A percentile compares a stretch with the other conserved stretches of the same genome.
Evolutionary conservation across 2,113 vertebrate genomes (phyloP).

Genomic region (Emydocephalus ijimae): DNA sequence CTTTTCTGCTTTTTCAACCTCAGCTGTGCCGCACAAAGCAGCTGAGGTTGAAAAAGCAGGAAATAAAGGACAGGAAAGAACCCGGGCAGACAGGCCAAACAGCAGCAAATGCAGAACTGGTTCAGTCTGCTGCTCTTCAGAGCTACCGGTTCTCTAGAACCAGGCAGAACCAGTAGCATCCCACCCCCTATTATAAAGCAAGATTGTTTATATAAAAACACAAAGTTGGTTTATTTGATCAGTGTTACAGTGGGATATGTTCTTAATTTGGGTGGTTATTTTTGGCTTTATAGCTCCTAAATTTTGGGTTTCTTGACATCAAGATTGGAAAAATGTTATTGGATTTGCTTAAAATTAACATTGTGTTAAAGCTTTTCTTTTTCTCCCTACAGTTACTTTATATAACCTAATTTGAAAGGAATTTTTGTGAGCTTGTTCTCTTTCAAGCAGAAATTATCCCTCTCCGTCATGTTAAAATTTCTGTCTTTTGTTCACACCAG

Average conservation of each 20-base stretch:
- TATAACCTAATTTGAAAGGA: not conserved
- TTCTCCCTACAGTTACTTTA: not conserved
- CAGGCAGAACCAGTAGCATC: too few species aligned
- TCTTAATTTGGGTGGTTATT: not conserved
- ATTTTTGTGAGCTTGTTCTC: not conserved
- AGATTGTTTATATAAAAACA: not conserved
- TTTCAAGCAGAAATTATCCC: not conserved
- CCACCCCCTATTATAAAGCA: not conserved
- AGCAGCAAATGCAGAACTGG: too few species aligned
- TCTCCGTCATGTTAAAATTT: not conserved
- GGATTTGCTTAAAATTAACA: not conserved
- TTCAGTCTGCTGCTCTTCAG: too few species aligned
- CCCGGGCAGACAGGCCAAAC: too few species aligned
- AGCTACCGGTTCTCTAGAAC: too few species aligned
- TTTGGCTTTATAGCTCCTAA: not conserved
- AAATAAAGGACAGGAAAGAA: too few species aligned
- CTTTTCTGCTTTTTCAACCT: too few species aligned
- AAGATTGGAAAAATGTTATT: not conserved
- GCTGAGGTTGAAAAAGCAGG: too few species aligned
- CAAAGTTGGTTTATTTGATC: not conserved
- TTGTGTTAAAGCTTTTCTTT: not conserved
- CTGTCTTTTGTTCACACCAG: not conserved
- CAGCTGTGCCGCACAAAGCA: too few species aligned
- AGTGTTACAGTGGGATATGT: not conserved
- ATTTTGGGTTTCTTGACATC: not conserved